Conservation (phyloP, 2,888 invertebrate species). For the Synanthedon myopaeformis region DNA sequence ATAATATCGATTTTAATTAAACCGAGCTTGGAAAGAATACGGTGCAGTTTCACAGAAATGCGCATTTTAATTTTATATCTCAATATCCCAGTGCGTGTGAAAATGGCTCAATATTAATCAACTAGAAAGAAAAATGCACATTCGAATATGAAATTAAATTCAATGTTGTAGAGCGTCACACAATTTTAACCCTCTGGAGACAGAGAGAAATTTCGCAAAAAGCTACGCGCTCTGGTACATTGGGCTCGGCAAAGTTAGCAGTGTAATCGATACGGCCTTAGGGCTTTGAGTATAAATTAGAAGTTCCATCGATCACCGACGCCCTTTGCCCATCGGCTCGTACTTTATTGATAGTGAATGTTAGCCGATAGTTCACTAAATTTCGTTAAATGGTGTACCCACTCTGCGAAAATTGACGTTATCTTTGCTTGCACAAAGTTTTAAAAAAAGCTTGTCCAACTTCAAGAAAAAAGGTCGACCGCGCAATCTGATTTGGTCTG, state of each 20-base stretch:
- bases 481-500: too few species aligned
- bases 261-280: conserved; percentile 68
- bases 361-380: conserved; percentile 52
- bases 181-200: conserved; percentile 37
- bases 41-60: too few species aligned
- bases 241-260: conserved; percentile 42
- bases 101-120: background rate
- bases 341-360: conserved; percentile 64
- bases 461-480: too few species aligned
- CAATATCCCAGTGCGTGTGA: too few species aligned
- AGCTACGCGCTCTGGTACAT: conserved; percentile 39
- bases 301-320: conserved; percentile 65
- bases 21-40: too few species aligned
- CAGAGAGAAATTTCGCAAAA: conserved; percentile 42
- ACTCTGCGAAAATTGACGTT: conserved; percentile 4
- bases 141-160: conserved; percentile 1
- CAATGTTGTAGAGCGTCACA: conserved; percentile 7
- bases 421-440: conserved; percentile 1
- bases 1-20: too few species aligned
- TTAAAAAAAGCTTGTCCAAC: background rate
- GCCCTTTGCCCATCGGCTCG: conserved; percentile 66
- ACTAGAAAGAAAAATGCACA: background rate
- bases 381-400: conserved; percentile 24
- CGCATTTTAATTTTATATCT: too few species aligned
- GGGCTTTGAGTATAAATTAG: conserved; percentile 68